Percentiles rank a stretch among this genome's conserved stretches.
These are phyloP conservation scores for Dasypus novemcinctus DNA, from an alignment of 2,113 vertebrate genomes.

Conservation along the genomic window DNA sequence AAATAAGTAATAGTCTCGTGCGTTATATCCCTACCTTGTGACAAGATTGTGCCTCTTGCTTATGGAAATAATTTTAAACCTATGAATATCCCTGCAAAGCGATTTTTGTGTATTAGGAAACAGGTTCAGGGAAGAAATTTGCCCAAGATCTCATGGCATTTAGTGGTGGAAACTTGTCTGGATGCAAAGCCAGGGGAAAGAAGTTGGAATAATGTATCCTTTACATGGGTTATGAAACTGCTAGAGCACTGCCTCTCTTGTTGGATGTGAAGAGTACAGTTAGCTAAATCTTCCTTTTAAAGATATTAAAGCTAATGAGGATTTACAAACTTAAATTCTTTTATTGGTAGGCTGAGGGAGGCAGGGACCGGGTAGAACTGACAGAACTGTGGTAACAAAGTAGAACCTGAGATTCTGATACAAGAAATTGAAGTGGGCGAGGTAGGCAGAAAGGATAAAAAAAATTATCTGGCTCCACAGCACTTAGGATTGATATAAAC, in stretches of 20 bases:
- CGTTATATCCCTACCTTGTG: background rate
- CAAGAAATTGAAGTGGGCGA: background rate
- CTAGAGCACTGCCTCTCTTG: background rate
- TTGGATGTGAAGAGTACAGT: background rate
- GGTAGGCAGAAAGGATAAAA: background rate
- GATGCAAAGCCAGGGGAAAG: background rate
- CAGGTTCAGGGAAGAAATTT: background rate
- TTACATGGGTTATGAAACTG: background rate
- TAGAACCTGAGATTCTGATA: background rate
- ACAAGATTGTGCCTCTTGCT: background rate
- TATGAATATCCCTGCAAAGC: background rate
- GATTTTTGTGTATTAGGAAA: conserved; percentile 5
- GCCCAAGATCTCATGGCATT: background rate
- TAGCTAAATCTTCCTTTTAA: background rate
- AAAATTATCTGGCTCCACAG: background rate
- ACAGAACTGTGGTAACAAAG: background rate
- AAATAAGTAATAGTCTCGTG: background rate
- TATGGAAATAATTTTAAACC: background rate
- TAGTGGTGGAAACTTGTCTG: background rate
- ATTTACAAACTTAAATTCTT: background rate
- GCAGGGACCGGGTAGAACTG: background rate
- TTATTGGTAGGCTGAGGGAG: background rate
- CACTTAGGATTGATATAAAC: background rate
- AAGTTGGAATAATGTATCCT: background rate
- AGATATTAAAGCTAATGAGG: background rate